Evolutionary conservation across 2,888 invertebrate genomes (phyloP), one percentile per base, ranked within the genome.

Genomic region (Liopterus haemorrhoidalis): DNA sequence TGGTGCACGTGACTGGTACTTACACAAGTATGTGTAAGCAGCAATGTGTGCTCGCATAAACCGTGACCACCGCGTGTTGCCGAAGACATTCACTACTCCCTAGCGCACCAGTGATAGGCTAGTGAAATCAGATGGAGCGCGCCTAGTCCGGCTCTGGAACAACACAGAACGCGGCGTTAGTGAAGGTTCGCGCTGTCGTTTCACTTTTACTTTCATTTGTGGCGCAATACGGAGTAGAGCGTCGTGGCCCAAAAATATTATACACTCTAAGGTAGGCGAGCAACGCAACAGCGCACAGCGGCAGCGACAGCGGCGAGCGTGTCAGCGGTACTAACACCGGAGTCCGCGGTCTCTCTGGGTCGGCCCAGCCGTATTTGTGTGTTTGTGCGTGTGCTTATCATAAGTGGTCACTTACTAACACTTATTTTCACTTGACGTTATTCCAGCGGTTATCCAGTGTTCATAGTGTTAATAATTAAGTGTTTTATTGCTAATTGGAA

Each of bases 191-290:
- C 42, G 43, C 19, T 56, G 53, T 58, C 63, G 61, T 64, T 61
- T 68, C 65, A 69, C 69, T 69, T 69, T 69, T 69, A 69, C 69
- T 69, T 69, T 69, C 68, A 68, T 68, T 68, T 65, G 67, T 68
- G 67, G 65, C 67, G 68, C 66, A 68, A 68, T 61, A 59, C 58
- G 53, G 64, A 62, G 63, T 62, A 60, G 63, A 62, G 64, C 64
- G 64, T 64, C 61, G 32, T 65, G 66, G 61, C 66, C 66, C 66
- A 65, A 67, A 67, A 66, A 67, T 66, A 65, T 60, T 59, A 61
- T 62, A 59, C 62, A 65, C 63, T 65, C 62, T 57, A 61, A 61
- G 60, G 58, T 61, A 54, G 50, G 48, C 55, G 49, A 56, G 49
- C 54, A 56, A 52, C 47, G 50, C 42, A 36, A 6, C 11, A 48